These are phyloP conservation scores for Drosophila planitibia DNA, from an alignment of 2,888 invertebrate genomes.

Conservation along the genomic window DNA sequence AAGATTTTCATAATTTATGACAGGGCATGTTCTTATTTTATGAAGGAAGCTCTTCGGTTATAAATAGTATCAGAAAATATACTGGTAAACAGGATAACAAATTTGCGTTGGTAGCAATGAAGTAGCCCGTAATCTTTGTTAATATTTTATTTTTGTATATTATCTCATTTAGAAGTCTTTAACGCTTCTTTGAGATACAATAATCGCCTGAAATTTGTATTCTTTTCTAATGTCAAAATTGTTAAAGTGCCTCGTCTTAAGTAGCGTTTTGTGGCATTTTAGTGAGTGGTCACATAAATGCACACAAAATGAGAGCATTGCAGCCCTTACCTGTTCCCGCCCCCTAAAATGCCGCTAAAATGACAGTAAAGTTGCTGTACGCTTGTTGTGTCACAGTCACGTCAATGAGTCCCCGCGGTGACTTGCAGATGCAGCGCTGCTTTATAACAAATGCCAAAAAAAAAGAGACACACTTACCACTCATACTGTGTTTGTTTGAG, in stretches of 20 bases:
- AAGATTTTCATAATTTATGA: conserved; percentile 9
- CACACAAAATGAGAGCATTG: conserved; percentile 62
- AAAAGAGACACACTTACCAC: conserved; percentile 39
- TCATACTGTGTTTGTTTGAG: conserved; percentile 6
- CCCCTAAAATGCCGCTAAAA: conserved; percentile 9
- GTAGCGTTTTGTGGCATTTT: conserved; percentile 15
- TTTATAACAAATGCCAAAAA: conserved; percentile 74
- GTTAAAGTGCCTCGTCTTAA: conserved; percentile 20
- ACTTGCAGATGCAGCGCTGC: conserved; percentile 49
- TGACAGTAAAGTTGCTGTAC: conserved; percentile 54
- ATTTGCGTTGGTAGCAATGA: background rate
- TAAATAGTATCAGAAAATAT: background rate
- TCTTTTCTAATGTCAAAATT: background rate
- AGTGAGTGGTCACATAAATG: conserved; percentile 44
- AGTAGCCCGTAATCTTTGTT: background rate
- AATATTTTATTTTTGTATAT: background rate
- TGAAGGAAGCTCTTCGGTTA: background rate
- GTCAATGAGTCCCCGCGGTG: conserved; percentile 72
- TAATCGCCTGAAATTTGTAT: background rate
- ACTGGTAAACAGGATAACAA: conserved; percentile 6
- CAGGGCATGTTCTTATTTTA: background rate
- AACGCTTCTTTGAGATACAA: background rate
- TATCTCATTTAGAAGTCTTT: background rate
- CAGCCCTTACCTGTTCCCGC: conserved; percentile 17
- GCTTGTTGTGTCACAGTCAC: conserved; percentile 64